phyloP scores from a whole-genome alignment of 2,797 vertebrate genomes.

The Notolepis coatsorum region DNA sequence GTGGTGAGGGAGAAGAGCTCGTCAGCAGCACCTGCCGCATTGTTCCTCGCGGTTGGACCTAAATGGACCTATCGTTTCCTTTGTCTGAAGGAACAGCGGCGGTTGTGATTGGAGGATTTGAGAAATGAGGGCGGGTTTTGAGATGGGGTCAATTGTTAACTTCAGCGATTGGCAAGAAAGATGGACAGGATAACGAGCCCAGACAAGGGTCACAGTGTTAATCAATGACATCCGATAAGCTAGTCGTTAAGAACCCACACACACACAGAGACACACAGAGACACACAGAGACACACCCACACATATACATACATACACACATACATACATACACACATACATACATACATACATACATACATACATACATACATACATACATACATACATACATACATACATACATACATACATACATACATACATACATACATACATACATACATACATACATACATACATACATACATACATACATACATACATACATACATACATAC shows the following conservation, averaged over 20 bases:
- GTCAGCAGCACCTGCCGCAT: conserved; percentile 57
- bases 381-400: neutral
- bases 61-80: no score
- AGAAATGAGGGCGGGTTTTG: no score
- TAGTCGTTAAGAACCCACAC: neutral
- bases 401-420: neutral
- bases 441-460: no score
- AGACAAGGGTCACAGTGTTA: conserved; percentile 37
- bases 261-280: neutral
- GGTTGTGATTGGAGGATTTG: no score
- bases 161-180: conserved; percentile 40
- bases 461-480: no score
- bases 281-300: conserved; percentile 6
- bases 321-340: neutral
- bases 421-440: neutral
- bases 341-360: neutral
- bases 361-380: neutral
- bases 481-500: no score
- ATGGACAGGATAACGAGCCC: conserved; percentile 60
- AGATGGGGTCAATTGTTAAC: no score
- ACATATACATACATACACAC: neutral
- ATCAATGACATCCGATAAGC: conserved; percentile 43
- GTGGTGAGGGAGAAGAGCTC: conserved; percentile 1
- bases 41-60: conserved; percentile 25
- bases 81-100: no score